These are phyloP conservation scores for Nothobranchius furzeri DNA, from an alignment of 2,113 vertebrate genomes.

Conservation along the genomic window DNA sequence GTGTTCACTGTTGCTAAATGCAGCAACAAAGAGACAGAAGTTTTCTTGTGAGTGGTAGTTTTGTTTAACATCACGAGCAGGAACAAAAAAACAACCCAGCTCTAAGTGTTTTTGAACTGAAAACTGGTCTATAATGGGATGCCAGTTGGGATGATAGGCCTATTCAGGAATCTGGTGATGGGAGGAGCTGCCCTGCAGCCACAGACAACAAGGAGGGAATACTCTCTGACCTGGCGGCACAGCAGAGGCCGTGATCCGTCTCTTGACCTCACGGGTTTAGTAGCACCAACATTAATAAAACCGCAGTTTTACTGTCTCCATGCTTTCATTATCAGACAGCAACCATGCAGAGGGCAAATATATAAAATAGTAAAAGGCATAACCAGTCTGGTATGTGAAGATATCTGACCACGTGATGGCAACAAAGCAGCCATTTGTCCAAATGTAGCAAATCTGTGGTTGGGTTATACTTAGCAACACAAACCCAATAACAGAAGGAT, in stretches of 20 bases:
- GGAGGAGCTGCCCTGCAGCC: slow-evolving; percentile 38
- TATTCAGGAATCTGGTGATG: slow-evolving; percentile 38
- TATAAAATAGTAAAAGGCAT: slow-evolving; percentile 19
- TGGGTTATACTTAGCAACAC: slow-evolving; percentile 8
- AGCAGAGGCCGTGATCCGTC: slow-evolving; percentile 20
- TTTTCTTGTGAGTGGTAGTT: slow-evolving; percentile 30
- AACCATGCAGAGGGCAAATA: slow-evolving; percentile 3
- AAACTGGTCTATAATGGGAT: slow-evolving; percentile 15
- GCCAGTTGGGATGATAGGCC: slow-evolving; percentile 2
- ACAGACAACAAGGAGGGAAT: slow-evolving; percentile 29
- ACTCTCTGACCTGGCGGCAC: slow-evolving; percentile 55
- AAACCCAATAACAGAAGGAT: slow-evolving; percentile 9
- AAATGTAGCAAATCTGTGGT: slow-evolving; percentile 15
- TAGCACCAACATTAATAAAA: slow-evolving; percentile 39
- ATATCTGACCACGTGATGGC: slow-evolving; percentile 24
- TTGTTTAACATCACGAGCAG: slow-evolving; percentile 7
- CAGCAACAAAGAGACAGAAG: slow-evolving; percentile 36
- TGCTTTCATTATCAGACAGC: slow-evolving; percentile 6
- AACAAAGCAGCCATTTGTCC: slow-evolving; percentile 43
- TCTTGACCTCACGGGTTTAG: slow-evolving; percentile 45
- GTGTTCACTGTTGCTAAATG: slow-evolving; percentile 49
- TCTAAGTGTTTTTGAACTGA: slow-evolving; percentile 35
- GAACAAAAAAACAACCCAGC: not conserved
- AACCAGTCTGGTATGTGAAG: slow-evolving; percentile 21
- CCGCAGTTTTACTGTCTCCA: slow-evolving; percentile 25